Conservation (phyloP, 2,797 vertebrate species). For the Merluccius polli region DNA sequence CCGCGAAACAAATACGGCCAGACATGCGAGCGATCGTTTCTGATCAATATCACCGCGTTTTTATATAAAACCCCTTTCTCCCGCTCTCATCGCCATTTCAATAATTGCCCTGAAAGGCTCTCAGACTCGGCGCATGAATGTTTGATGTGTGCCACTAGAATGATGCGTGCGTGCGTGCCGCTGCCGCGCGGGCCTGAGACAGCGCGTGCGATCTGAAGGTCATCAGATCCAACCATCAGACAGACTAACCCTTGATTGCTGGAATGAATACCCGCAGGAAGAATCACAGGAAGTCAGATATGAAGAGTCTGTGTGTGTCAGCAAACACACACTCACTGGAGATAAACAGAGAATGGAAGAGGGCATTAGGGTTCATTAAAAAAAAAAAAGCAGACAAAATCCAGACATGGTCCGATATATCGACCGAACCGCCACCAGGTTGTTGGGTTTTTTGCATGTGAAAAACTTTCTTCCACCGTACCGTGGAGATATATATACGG, state of each 20-base stretch:
- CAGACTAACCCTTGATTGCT: conserved; percentile 41
- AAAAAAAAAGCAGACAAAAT: too few relatives aligned
- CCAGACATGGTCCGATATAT: too few relatives aligned
- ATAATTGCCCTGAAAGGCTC: conserved; percentile 44
- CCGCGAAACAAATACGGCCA: conserved; percentile 16
- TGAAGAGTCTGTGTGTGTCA: conserved; percentile 39
- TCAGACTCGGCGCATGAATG: conserved; percentile 49
- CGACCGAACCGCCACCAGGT: too few relatives aligned
- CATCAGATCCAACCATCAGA: conserved; percentile 61
- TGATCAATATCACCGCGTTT: conserved; percentile 11
- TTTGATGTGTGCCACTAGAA: conserved; percentile 45
- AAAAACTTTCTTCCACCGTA: neutral
- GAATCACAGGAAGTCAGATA: conserved; percentile 31
- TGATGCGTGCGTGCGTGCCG: neutral
- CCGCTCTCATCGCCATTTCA: conserved; percentile 14
- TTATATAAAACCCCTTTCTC: neutral
- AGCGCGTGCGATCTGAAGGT: conserved; percentile 47
- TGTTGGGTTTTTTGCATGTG: too few relatives aligned
- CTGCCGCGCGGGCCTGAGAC: conserved; percentile 36
- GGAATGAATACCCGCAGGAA: conserved; percentile 40
- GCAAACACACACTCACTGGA: conserved; percentile 35
- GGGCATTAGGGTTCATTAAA: conserved; percentile 15
- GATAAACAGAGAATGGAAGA: conserved; percentile 35
- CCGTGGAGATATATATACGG: neutral
- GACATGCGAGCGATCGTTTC: conserved; percentile 5